Evolutionary conservation across 2,797 vertebrate species (phyloP).

Genomic region (Ibycter americanus): DNA sequence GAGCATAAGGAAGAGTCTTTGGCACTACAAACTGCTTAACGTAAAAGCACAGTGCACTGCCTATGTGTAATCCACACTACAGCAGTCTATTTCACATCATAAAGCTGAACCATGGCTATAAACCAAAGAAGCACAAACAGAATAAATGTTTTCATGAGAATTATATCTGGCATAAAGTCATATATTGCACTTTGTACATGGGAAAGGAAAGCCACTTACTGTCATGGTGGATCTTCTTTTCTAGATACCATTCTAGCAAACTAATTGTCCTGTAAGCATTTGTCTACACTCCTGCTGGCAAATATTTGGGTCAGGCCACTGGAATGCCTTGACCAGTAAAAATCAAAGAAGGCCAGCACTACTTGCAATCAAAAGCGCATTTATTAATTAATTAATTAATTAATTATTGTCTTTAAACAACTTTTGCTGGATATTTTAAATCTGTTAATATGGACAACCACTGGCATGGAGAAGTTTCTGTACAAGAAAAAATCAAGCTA

Average conservation of each 20-base stretch:
- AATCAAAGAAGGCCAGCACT: neutral
- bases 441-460: neutral
- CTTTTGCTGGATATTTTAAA: neutral
- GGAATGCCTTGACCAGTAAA: neutral
- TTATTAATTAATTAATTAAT: no score
- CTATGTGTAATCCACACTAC: fast-evolving
- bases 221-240: neutral
- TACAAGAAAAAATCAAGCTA: neutral
- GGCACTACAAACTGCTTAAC: neutral
- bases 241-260: neutral
- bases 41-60: neutral
- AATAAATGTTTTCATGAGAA: neutral
- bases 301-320: neutral
- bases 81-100: fast-evolving
- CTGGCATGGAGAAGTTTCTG: neutral
- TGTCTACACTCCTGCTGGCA: neutral
- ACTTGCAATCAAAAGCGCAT: neutral
- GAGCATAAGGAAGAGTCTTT: neutral
- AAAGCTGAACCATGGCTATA: fast-evolving
- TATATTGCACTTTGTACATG: neutral
- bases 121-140: neutral
- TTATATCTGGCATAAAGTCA: neutral
- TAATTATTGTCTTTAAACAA: neutral
- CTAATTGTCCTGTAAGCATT: neutral
- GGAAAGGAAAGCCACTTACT: neutral